Evolutionary conservation across 92 coral and sea anemone species (phyloP).

Genomic region (Palythoa grandis): DNA sequence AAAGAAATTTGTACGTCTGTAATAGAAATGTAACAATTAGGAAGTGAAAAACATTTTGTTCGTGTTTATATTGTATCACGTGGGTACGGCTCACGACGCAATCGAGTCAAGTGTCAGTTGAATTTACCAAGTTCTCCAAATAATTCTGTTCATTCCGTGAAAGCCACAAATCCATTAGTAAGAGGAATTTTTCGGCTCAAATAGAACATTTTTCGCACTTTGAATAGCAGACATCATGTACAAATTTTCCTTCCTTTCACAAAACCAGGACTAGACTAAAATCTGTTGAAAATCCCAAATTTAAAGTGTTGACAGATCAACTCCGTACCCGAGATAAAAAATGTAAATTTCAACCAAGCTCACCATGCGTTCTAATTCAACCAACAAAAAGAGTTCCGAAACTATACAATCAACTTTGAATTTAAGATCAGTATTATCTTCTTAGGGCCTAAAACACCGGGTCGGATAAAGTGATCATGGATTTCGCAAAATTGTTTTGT

Average conservation of each 20-base stretch:
- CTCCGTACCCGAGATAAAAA: neutral
- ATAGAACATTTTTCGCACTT: neutral
- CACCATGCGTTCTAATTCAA: neutral
- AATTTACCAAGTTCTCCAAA: neutral
- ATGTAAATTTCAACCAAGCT: neutral
- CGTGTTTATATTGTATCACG: constrained; percentile 21
- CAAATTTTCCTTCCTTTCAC: neutral
- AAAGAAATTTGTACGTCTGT: constrained; percentile 16
- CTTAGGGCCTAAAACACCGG: neutral
- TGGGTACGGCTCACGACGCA: neutral
- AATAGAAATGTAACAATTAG: neutral
- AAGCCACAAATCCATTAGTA: neutral
- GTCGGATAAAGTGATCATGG: neutral
- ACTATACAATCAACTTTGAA: neutral
- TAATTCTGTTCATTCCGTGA: neutral
- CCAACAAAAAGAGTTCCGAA: neutral
- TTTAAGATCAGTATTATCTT: neutral
- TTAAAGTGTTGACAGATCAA: neutral
- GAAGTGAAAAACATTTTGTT: neutral
- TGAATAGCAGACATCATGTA: neutral
- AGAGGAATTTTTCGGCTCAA: neutral
- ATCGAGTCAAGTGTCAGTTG: neutral
- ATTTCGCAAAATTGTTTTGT: neutral
- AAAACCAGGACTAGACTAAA: no score
- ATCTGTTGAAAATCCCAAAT: neutral